These are phyloP conservation scores for Limnephilus marmoratus DNA, from an alignment of 2,888 invertebrate genomes.

Conservation along the genomic window DNA sequence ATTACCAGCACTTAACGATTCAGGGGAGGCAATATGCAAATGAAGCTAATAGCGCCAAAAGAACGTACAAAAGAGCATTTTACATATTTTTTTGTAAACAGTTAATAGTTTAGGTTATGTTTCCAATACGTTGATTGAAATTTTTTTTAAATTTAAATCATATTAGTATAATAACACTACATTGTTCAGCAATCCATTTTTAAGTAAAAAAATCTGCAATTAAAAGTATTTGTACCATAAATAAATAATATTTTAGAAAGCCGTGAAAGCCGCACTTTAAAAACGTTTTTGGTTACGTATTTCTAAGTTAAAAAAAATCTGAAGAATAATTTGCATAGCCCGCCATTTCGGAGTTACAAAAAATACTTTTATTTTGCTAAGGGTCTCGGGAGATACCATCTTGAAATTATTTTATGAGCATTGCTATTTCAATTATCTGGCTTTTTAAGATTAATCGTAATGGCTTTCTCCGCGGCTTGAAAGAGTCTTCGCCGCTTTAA, in stretches of 20 bases:
- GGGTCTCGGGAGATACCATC: background rate
- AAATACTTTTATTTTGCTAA: background rate
- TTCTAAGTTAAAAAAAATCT: background rate
- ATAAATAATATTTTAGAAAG: background rate
- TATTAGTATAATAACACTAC: no score
- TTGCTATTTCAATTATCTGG: conserved; percentile 6
- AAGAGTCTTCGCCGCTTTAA: background rate
- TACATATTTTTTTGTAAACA: no score
- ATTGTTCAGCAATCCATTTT: no score
- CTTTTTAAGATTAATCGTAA: background rate
- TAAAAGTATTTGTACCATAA: no score
- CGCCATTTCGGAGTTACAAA: background rate
- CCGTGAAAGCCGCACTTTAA: background rate
- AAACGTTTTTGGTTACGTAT: background rate
- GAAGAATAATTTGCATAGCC: background rate
- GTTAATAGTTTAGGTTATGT: no score
- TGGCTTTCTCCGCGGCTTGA: background rate
- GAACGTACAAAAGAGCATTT: no score
- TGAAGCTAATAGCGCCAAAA: no score
- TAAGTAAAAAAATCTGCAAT: no score
- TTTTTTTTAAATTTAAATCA: no score
- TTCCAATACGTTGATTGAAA: no score
- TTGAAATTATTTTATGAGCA: conserved; percentile 2
- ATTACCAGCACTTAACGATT: no score
- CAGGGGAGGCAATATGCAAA: no score